Base-by-base conservation (phyloP, 2,797 vertebrate genomes). In the Garrulus glandarius region DNA sequence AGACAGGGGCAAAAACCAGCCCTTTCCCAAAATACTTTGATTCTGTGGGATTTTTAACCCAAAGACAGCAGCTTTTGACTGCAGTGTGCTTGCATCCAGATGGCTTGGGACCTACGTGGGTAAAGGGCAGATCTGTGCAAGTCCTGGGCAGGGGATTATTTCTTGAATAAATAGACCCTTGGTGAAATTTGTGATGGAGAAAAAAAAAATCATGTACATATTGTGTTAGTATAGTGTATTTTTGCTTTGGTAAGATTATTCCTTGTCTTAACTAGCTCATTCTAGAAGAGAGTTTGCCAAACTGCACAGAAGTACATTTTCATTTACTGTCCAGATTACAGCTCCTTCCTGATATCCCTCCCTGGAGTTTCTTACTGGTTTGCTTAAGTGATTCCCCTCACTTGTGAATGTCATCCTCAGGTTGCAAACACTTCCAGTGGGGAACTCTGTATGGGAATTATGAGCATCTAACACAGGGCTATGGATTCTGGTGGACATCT, bases 71-170 rank as follows among this genome's bases (percentile, higher is more conserved):
- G 27, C 30, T 34, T 91, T 82, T 64, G 16, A 47, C 21, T 52
- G 80, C 11, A 50, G 30, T 0, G 0, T 55, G 11, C 24, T 52
- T 60, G 34, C 43, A 56, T 70, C 15, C 39, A 29, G 24, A 14
- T 30, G 37, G 27, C 32, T 52, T 65, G 27, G 46, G 34, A 74
- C 30, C 11, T 3, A 23, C 1, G 3, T 22, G 13, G 20, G 21
- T 26, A 60, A 74, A 60, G 56, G 26, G 19, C 34, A 56, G 19
- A 65, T 39, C 46, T 46, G n/a, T 34, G 9, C 6, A 29, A 39
- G 13, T 60, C 24, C 19, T 43, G 43, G 26, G 24, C 6, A 60
- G 11, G 32, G 10, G 71, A 41, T 20, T 68, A 16, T 56, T 65
- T 56, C 41, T 69, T 82, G 30, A 76, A 46, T 30, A 21, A 46